Conservation (phyloP, 1,140 invertebrate genomes). For the Drosophila asahinai region DNA sequence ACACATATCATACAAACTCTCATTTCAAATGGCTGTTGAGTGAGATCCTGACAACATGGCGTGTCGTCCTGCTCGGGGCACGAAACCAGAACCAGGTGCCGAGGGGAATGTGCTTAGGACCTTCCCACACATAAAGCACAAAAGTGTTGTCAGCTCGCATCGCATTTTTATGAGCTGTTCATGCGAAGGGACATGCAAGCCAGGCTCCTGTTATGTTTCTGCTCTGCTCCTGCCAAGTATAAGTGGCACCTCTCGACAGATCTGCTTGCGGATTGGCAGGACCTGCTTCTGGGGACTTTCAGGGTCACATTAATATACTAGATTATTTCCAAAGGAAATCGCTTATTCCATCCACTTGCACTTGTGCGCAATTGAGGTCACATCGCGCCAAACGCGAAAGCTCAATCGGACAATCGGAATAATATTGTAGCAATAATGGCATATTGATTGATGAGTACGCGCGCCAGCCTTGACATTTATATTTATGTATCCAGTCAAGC, state of each 20-base stretch:
- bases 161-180: constrained; percentile 73
- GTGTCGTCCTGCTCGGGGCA: constrained; percentile 61
- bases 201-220: constrained; percentile 24
- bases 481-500: constrained; percentile 3
- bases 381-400: neutral
- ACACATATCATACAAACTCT: constrained; percentile 46
- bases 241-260: constrained; percentile 53
- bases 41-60: constrained; percentile 67
- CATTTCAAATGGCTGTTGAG: constrained; percentile 53
- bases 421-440: constrained; percentile 9
- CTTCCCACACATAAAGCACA: constrained; percentile 64
- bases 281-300: constrained; percentile 23
- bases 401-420: constrained; percentile 9
- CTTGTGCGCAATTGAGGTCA: neutral
- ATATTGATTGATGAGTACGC: constrained; percentile 4
- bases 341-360: constrained; percentile 6
- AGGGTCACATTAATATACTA: constrained; percentile 38
- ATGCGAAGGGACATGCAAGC: constrained; percentile 73
- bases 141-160: constrained; percentile 70
- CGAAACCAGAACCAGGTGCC: constrained; percentile 42
- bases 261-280: constrained; percentile 40
- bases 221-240: constrained; percentile 72
- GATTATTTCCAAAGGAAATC: constrained; percentile 10
- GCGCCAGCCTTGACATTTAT: constrained; percentile 8
- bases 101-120: constrained; percentile 27